Percentiles rank a stretch among this genome's conserved stretches.
Evolutionary conservation across 1,140 invertebrate genomes (phyloP).

Genomic region (Diprion similis): DNA sequence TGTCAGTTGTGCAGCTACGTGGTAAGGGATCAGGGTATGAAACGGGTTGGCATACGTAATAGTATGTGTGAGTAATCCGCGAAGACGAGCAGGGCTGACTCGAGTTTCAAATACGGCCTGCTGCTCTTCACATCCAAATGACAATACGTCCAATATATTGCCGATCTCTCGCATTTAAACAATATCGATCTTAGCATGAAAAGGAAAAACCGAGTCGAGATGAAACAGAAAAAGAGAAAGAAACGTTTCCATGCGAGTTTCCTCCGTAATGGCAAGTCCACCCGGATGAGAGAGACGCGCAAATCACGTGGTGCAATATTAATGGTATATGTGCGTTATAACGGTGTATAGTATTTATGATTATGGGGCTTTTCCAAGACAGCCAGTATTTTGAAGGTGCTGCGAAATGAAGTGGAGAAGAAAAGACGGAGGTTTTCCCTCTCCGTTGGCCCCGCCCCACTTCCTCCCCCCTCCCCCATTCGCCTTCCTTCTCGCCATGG

Average conservation of each 20-base stretch:
- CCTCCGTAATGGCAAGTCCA: neutral
- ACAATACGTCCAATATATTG: too few relatives aligned
- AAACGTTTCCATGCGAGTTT: neutral
- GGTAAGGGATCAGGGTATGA: too few relatives aligned
- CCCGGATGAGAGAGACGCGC: neutral
- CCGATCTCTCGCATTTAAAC: too few relatives aligned
- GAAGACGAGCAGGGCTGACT: too few relatives aligned
- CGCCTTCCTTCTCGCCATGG: neutral
- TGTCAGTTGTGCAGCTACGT: too few relatives aligned
- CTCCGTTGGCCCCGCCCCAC: neutral
- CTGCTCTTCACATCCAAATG: too few relatives aligned
- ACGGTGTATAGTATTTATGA: neutral
- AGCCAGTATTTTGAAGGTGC: slow-evolving; percentile 2
- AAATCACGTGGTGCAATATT: neutral
- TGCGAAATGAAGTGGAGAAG: neutral
- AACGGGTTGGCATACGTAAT: too few relatives aligned
- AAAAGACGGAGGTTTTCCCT: neutral
- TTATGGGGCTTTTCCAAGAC: neutral
- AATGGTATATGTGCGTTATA: slow-evolving; percentile 1
- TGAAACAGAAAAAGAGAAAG: too few relatives aligned
- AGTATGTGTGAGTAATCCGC: too few relatives aligned
- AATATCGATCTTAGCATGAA: too few relatives aligned
- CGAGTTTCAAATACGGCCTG: too few relatives aligned
- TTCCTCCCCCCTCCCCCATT: neutral
- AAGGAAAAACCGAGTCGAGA: too few relatives aligned